phyloP scores from a whole-genome alignment of 2,888 invertebrate species.

The Hermaeophaga mercurialis region DNA sequence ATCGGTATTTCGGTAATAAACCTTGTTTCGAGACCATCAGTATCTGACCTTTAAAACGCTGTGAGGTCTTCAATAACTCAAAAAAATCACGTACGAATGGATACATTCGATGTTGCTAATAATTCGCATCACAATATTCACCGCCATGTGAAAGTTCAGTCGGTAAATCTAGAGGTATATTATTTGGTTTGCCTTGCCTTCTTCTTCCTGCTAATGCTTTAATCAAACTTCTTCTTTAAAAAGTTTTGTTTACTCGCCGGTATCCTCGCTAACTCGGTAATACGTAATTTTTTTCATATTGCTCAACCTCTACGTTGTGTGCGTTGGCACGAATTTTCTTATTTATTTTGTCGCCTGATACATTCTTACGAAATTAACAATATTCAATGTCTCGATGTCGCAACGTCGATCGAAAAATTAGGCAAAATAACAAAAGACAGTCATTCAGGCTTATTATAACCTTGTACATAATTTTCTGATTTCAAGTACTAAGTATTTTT shows the following conservation, averaged over 20 bases:
- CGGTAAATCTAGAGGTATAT: neutral
- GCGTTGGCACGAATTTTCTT: constrained; percentile 25
- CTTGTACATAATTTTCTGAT: constrained; percentile 11
- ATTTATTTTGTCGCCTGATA: constrained; percentile 15
- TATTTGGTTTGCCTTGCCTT: constrained; percentile 17
- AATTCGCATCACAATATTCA: constrained; percentile 14
- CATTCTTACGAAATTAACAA: constrained; percentile 20
- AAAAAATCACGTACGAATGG: constrained; percentile 7
- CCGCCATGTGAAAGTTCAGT: neutral
- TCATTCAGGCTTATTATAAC: neutral
- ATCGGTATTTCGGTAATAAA: constrained; percentile 7
- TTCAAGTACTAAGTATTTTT: too few relatives aligned
- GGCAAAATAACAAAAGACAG: constrained; percentile 20
- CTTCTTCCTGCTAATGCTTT: constrained; percentile 14
- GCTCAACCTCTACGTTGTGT: constrained; percentile 21
- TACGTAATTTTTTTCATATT: constrained; percentile 12
- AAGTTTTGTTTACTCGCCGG: constrained; percentile 6
- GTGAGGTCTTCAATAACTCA: constrained; percentile 5
- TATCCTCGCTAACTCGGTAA: constrained; percentile 8
- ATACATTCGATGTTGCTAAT: constrained; percentile 1
- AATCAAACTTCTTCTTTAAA: constrained; percentile 8
- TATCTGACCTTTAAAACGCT: neutral
- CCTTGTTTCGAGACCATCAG: constrained; percentile 9
- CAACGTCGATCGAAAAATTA: constrained; percentile 14
- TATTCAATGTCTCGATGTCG: constrained; percentile 21